phyloP scores from a whole-genome alignment of 2,797 vertebrate species.

The Melanogrammus aeglefinus region DNA sequence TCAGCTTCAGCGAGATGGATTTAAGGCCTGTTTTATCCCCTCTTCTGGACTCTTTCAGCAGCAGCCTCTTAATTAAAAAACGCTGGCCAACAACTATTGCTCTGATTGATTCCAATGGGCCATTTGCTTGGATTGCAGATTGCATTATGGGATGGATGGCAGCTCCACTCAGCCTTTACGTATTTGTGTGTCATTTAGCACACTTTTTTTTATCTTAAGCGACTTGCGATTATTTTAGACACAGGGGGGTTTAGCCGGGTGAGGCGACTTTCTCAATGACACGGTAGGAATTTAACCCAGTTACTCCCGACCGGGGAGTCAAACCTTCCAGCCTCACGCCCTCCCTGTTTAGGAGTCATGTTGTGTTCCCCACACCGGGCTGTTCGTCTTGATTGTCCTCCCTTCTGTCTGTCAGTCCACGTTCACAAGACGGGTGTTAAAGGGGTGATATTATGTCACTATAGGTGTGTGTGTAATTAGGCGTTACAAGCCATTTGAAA shows the following conservation, averaged over 20 bases:
- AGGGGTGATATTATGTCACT: no score
- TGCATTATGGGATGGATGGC: background rate
- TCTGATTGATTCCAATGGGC: slow-evolving; percentile 1
- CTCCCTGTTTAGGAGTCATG: no score
- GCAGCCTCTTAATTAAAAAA: background rate
- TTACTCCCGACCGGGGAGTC: background rate
- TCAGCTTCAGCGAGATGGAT: background rate
- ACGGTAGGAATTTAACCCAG: background rate
- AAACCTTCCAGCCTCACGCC: background rate
- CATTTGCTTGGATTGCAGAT: background rate
- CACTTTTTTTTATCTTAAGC: background rate
- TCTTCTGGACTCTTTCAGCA: background rate
- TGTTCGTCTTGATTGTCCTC: no score
- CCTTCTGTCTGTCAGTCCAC: no score
- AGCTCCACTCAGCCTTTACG: background rate
- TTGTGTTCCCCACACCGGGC: no score
- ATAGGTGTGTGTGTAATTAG: no score
- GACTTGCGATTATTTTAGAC: background rate
- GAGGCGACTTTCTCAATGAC: background rate
- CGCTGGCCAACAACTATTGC: background rate
- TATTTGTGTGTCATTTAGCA: background rate
- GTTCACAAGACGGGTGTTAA: no score
- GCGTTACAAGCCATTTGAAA: no score
- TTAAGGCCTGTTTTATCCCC: background rate
- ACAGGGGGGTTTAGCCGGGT: background rate